Conservation (phyloP, 2,797 vertebrate species). For the Rachycentron canadum region DNA sequence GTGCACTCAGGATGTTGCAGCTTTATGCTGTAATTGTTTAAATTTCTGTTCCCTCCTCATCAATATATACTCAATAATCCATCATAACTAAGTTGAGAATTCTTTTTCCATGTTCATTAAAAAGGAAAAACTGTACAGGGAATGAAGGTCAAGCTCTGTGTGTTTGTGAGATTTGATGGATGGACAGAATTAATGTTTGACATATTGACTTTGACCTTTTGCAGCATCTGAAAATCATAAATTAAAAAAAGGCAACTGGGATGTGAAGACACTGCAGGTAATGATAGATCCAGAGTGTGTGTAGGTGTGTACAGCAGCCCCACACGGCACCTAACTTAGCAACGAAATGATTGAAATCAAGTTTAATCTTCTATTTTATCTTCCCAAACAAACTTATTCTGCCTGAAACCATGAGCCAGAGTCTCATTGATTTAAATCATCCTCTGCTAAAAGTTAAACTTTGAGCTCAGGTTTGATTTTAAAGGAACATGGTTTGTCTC, state of each 20-base stretch:
- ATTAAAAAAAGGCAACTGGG: conserved; percentile 26
- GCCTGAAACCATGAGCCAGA: background rate
- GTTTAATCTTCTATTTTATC: background rate
- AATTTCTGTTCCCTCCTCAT: too few relatives aligned
- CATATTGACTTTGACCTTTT: conserved; percentile 51
- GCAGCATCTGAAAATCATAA: conserved; percentile 23
- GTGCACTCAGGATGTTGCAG: too few relatives aligned
- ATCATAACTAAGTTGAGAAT: too few relatives aligned
- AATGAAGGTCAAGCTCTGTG: conserved; percentile 52
- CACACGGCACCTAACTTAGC: background rate
- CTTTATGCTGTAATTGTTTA: too few relatives aligned
- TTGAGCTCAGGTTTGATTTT: background rate
- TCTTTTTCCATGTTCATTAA: too few relatives aligned
- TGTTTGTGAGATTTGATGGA: conserved; percentile 56
- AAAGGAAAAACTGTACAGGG: background rate
- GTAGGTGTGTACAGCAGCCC: background rate
- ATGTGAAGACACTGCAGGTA: conserved; percentile 15
- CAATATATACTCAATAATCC: too few relatives aligned
- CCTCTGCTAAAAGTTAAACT: background rate
- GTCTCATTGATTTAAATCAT: background rate
- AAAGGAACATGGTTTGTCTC: background rate
- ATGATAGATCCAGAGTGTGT: background rate
- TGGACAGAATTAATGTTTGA: conserved; percentile 43
- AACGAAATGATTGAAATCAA: background rate
- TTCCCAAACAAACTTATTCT: background rate